Conservation (phyloP, 2,113 vertebrate genomes). For the Labeo rohita region DNA sequence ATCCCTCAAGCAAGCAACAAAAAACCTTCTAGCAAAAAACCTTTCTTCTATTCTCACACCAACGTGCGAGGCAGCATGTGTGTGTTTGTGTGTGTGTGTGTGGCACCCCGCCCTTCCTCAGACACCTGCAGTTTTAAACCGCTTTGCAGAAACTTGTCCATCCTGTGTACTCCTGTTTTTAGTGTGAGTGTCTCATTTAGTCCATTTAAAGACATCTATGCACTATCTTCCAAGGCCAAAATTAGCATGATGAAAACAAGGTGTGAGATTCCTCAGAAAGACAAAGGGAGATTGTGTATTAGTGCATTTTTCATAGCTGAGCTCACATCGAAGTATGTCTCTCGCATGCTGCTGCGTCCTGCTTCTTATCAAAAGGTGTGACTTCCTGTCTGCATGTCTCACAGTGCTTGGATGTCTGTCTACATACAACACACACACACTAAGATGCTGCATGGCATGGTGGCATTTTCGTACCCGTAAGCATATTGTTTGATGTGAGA, state of each 20-base stretch:
- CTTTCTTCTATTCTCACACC: slow-evolving; percentile 9
- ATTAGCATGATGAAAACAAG: neutral
- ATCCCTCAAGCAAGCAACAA: neutral
- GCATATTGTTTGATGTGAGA: neutral
- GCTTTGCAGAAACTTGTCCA: slow-evolving; percentile 34
- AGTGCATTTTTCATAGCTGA: slow-evolving; percentile 8
- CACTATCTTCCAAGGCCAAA: neutral
- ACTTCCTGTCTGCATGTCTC: slow-evolving; percentile 72
- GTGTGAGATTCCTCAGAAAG: slow-evolving; percentile 39
- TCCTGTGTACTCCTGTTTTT: slow-evolving; percentile 39
- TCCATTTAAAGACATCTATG: neutral
- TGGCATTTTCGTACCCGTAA: neutral
- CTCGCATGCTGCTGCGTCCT: slow-evolving; percentile 17
- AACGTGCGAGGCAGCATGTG: neutral
- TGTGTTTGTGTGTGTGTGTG: slow-evolving; percentile 5
- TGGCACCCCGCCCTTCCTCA: slow-evolving; percentile 46
- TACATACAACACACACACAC: slow-evolving; percentile 16
- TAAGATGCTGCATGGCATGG: neutral
- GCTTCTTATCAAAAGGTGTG: slow-evolving; percentile 69
- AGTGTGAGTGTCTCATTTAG: neutral
- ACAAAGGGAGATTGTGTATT: neutral
- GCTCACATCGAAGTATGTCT: slow-evolving; percentile 24
- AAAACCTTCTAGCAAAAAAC: slow-evolving; percentile 16
- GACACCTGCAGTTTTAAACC: slow-evolving; percentile 17
- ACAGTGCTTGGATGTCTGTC: slow-evolving; percentile 44